A percentile compares a stretch with the other conserved stretches of the same genome.
These are phyloP conservation scores for Dolichallabes microphthalmus DNA, from an alignment of 2,113 vertebrate species.

Conservation along the genomic window DNA sequence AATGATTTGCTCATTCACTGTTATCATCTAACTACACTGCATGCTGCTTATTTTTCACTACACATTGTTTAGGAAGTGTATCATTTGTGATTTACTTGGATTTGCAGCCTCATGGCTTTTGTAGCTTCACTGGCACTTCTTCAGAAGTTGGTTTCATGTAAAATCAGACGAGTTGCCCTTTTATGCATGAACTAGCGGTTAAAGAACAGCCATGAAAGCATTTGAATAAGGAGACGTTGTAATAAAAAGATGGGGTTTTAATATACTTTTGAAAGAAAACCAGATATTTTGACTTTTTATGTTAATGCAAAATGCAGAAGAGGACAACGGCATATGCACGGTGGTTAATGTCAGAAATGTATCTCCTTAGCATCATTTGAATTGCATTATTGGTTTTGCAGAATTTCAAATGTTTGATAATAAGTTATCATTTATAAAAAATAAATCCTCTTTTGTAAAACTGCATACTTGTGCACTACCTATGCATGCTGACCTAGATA, in stretches of 20 bases:
- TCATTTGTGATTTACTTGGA: not conserved
- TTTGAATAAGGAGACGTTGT: not conserved
- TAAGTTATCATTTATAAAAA: not conserved
- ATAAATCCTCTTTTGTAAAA: not conserved
- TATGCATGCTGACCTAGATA: conserved; percentile 28
- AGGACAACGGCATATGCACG: not conserved
- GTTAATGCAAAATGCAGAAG: not conserved
- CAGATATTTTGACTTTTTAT: not conserved
- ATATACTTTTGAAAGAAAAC: not conserved
- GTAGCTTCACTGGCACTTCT: not conserved
- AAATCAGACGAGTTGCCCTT: not conserved
- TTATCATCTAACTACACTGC: not conserved
- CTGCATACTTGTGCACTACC: conserved; percentile 19
- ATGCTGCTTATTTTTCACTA: not conserved
- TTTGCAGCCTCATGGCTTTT: not conserved
- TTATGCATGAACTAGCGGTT: not conserved
- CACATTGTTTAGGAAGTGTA: not conserved
- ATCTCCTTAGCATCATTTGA: not conserved
- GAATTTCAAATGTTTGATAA: not conserved
- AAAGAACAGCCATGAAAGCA: not conserved
- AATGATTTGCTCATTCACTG: not conserved
- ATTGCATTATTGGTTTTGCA: not conserved
- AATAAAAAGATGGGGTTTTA: not conserved
- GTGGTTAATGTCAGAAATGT: not conserved
- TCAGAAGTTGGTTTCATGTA: not conserved